phyloP scores from a whole-genome alignment of 2,113 vertebrate genomes.

The Philantomba maxwellii region DNA sequence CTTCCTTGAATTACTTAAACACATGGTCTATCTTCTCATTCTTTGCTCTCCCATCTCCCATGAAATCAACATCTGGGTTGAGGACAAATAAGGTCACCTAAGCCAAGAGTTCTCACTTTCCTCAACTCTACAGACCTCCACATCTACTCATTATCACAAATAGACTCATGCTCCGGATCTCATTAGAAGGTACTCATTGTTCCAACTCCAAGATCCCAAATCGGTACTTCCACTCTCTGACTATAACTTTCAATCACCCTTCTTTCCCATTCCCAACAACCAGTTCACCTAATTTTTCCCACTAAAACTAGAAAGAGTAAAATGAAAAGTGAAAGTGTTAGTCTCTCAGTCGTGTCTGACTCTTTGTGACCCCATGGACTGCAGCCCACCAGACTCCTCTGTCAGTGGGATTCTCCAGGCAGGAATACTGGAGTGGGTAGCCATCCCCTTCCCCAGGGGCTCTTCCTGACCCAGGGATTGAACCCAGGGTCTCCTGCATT shows the following conservation, averaged over 20 bases:
- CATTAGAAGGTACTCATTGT: neutral
- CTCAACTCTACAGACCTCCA: neutral
- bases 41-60: neutral
- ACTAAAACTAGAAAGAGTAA: neutral
- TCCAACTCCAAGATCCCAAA: neutral
- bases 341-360: neutral
- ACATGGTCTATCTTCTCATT: neutral
- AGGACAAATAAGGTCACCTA: neutral
- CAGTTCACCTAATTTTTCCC: neutral
- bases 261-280: neutral
- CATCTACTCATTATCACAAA: neutral
- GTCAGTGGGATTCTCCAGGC: neutral
- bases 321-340: neutral
- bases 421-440: neutral
- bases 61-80: neutral
- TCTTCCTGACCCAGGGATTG: neutral
- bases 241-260: neutral
- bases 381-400: neutral
- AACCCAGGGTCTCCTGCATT: neutral
- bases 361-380: neutral
- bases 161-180: neutral
- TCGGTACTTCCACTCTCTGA: neutral
- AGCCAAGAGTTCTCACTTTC: neutral
- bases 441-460: neutral
- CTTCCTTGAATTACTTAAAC: neutral